Base-by-base conservation (phyloP, 2,888 invertebrate species). In the Syrphus vitripennis region DNA sequence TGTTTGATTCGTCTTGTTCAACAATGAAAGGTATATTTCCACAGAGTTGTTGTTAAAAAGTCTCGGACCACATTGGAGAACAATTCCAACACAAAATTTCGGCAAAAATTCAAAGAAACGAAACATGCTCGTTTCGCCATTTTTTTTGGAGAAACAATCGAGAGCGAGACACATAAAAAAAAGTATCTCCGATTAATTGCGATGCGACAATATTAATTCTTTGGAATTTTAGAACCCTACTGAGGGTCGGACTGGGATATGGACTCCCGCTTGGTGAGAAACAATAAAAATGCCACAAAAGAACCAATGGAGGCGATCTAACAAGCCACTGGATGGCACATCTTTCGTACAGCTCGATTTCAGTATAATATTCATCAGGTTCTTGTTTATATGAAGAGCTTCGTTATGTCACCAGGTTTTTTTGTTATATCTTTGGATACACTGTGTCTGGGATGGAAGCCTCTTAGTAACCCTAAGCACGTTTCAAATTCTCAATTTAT, bases 191-290 rank as follows among this genome's bases (percentile, higher is more conserved):
- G n/a, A 79, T 79, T 79, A 79, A 83, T 75, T 79, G 83, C 69
- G 63, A 83, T 79, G 83, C 69, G 63, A 83, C 61, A 76, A 59
- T 79, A 83, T 75, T 83, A 83, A 83, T 83, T 83, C 79, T 9
- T 42, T 75, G 65, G 75, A 79, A 75, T 75, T 83, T 79, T 24
- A 63, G 21, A 42, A 34, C n/a, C 37, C 53, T 70, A 75, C 40
- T 63, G 55, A 31, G 45, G 21, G 6, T 14, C 24, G 6, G 24
- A 2, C 34, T 37, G 37, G 59, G n/a, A n/a, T n/a, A 21, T 21
- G 29, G 40, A 21, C 67, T 21, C 34, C 42, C 55, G 40, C 42
- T 50, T 34, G 48, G 83, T 71, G 79, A 75, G 70, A 75, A 75
- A 75, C 65, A 83, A 75, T 83, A 69, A 79, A 75, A 79, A 79